Evolutionary conservation across 2,113 vertebrate genomes (phyloP).

Genomic region (Phaethon lepturus): DNA sequence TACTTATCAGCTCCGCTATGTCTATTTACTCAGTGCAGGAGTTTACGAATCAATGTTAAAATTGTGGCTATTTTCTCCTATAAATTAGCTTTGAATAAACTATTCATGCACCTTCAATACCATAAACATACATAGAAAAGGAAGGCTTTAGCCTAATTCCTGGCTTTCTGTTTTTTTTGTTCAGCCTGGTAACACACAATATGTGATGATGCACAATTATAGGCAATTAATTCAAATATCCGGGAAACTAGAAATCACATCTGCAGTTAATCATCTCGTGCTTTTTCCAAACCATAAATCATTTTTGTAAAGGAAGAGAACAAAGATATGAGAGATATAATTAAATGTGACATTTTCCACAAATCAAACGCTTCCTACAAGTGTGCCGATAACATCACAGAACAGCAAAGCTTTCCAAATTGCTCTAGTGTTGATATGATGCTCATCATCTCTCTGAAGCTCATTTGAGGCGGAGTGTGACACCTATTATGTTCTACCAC

Average conservation of each 20-base stretch:
- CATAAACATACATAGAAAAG: background rate
- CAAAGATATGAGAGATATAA: background rate
- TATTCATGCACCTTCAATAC: background rate
- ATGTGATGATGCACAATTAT: background rate
- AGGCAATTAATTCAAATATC: conserved; percentile 39
- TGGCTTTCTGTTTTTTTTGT: background rate
- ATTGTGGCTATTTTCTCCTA: background rate
- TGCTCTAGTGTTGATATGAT: background rate
- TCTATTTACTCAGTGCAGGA: background rate
- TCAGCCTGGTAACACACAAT: background rate
- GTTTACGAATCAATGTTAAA: background rate
- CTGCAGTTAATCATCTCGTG: conserved; percentile 44
- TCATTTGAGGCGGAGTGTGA: background rate
- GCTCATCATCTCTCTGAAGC: background rate
- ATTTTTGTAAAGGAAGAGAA: conserved; percentile 7
- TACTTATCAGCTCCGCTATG: background rate
- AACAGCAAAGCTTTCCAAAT: background rate
- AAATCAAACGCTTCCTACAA: conserved; percentile 23
- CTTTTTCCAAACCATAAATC: conserved; percentile 15
- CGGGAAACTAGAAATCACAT: conserved; percentile 40
- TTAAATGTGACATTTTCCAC: conserved; percentile 40
- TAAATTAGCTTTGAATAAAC: background rate
- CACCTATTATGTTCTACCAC: background rate
- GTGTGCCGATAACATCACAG: background rate
- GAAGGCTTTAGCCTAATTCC: background rate